Evolutionary conservation across 2,797 vertebrate genomes (phyloP).

Genomic region (Hippopotamyrus pictus): DNA sequence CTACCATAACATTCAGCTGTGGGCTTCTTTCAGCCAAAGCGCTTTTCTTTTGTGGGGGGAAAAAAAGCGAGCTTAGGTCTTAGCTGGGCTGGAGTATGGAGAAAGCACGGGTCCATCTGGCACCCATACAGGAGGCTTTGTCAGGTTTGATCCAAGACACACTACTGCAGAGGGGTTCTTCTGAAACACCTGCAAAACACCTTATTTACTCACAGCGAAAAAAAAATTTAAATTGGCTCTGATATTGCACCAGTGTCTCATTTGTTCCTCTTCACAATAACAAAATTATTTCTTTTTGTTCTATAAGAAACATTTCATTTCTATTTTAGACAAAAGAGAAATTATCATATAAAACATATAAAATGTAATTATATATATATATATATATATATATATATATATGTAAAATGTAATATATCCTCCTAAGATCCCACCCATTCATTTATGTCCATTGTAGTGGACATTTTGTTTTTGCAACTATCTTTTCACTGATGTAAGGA

Average conservation of each 20-base stretch:
- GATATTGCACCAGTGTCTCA: conserved; percentile 47
- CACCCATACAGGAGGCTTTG: conserved; percentile 65
- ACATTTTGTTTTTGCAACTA: no score
- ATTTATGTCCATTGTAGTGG: no score
- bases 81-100: conserved; percentile 56
- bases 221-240: neutral
- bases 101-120: conserved; percentile 70
- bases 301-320: neutral
- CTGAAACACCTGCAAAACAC: conserved; percentile 68
- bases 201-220: conserved; percentile 35
- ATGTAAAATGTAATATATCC: no score
- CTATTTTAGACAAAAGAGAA: neutral
- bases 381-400: neutral
- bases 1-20: conserved; percentile 75
- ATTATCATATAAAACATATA: neutral
- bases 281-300: neutral
- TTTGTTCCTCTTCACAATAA: neutral
- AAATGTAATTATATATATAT: no score
- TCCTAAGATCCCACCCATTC: no score
- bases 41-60: conserved; percentile 65
- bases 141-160: conserved; percentile 67
- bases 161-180: conserved; percentile 68
- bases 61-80: conserved; percentile 69
- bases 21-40: conserved; percentile 75
- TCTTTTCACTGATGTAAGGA: no score